A percentile compares a stretch with the other conserved stretches of the same genome.
Conservation (phyloP, 2,113 vertebrate species). For the Bos taurus region DNA sequence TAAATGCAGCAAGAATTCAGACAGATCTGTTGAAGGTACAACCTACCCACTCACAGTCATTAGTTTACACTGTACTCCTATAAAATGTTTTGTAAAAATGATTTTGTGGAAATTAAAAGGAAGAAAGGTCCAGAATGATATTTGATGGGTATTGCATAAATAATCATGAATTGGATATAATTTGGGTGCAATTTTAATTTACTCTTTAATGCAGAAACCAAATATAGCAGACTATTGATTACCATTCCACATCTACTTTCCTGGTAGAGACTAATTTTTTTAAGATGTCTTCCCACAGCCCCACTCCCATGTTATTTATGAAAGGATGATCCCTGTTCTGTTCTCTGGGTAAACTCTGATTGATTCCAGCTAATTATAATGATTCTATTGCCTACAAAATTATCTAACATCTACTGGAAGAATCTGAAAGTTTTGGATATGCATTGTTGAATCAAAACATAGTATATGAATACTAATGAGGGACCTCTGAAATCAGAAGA, state of each 20-base stretch:
- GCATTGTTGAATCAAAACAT: neutral
- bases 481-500: neutral
- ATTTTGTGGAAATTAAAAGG: neutral
- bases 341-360: neutral
- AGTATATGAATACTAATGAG: neutral
- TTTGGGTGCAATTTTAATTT: neutral
- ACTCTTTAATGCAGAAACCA: neutral
- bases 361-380: neutral
- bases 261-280: neutral
- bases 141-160: neutral
- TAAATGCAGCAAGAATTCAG: neutral
- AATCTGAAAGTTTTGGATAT: neutral
- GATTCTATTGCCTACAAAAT: neutral
- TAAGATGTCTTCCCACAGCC: neutral
- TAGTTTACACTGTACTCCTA: neutral
- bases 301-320: accelerated
- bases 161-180: neutral
- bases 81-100: neutral
- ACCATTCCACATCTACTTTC: neutral
- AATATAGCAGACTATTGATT: neutral
- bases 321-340: neutral
- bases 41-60: neutral
- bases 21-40: neutral
- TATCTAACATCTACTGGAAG: neutral
- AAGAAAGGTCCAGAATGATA: neutral